Base-by-base conservation (phyloP, 2,888 invertebrate genomes). In the Pantelozetes paolii region DNA sequence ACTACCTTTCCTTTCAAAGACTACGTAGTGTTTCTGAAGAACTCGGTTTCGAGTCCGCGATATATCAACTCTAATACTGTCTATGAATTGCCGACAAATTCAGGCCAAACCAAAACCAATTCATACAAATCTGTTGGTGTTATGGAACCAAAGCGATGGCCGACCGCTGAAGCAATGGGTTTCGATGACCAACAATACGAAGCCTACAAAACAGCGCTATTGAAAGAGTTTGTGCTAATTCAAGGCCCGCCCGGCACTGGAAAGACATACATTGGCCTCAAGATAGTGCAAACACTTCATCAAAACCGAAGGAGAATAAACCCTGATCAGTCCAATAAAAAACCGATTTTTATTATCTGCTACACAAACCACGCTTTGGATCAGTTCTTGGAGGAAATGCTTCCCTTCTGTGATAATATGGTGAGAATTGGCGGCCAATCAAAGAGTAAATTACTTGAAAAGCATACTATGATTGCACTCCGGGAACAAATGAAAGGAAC, bases 281-380 rank as follows among this genome's bases (percentile, higher is more conserved):
- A 89, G 85, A 87, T 94, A 26, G 88, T 89, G 0, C 84, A 87
- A 73, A 86, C 87, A 0, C 80, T 93, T 30, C 81, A 92, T 1
- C 82, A 85, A 75, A 91, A 90, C 80, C n/a, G n/a, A n/a, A 77
- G 78, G 18, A 36, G 77, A 0, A 40, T 76, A 1, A 85, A 85
- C 85, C 81, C 80, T 36, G 75, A 77, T 0, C 57, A 50, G 76
- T 26, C 77, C 77, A 9, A 23, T 26, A 57, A 13, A 26, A 23
- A 28, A 57, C 89, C 90, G 0, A 89, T 92, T 81, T 83, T 92
- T 13, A 84, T 93, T 0, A 87, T 93, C 26, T 90, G 91, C 79
- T 91, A 88, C 81, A 92, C 92, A 9, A 93, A 94, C 83, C 91
- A 92, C 81, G 92, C 92, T 6, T 82, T 94, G 59, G 93, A 93